A percentile compares a stretch with the other conserved stretches of the same genome.
Conservation (phyloP, 2,113 vertebrate genomes). For the Ariopsis seemanni region DNA sequence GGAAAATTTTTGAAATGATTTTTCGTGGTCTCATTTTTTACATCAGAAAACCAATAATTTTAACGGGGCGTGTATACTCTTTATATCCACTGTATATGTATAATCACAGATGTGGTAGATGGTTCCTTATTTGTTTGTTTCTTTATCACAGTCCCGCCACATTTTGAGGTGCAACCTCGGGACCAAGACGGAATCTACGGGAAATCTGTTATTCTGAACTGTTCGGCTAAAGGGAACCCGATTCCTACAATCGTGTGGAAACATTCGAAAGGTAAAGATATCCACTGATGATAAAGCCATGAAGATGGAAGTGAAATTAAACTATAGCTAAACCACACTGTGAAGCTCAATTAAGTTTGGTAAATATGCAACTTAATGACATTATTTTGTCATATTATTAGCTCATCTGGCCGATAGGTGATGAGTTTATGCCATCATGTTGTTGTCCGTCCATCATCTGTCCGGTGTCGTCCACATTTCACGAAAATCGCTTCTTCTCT, state of each 20-base stretch:
- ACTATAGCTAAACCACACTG: neutral
- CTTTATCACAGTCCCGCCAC: constrained; percentile 84
- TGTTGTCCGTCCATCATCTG: too few species aligned
- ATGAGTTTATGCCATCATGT: too few species aligned
- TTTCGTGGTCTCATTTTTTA: too few species aligned
- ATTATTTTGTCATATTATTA: neutral
- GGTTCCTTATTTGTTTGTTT: constrained; percentile 26
- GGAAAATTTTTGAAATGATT: too few species aligned
- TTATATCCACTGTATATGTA: neutral
- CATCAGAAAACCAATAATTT: too few species aligned
- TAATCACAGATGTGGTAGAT: neutral
- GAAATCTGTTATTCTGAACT: constrained; percentile 95
- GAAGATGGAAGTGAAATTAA: neutral
- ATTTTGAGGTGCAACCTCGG: constrained; percentile 96
- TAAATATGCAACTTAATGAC: neutral
- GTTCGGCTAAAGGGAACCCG: constrained; percentile 95
- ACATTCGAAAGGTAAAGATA: constrained; percentile 90
- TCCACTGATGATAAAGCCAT: neutral
- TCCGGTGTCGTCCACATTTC: too few species aligned
- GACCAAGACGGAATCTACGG: constrained; percentile 98
- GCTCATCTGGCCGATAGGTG: too few species aligned
- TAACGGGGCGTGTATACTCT: too few species aligned
- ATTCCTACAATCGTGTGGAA: constrained; percentile 98
- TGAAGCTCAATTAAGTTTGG: neutral
- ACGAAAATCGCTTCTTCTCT: too few species aligned